phyloP scores from a whole-genome alignment of 2,113 vertebrate genomes.

The Heterotilapia buettikoferi region DNA sequence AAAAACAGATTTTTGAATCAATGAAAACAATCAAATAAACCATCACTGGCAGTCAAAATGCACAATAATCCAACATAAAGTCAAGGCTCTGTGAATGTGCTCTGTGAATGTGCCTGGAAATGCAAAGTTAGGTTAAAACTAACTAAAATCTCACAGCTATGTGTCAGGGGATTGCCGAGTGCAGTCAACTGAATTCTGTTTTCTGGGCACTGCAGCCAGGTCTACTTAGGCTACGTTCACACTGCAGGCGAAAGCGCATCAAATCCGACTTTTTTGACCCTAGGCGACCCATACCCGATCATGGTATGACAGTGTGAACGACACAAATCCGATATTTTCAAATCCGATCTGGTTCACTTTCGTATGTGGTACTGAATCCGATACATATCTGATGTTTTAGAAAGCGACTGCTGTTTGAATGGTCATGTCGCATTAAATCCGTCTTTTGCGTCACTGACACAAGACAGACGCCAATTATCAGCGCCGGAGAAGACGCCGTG shows the following conservation, averaged over 20 bases:
- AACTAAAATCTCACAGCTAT: background rate
- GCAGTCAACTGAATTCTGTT: background rate
- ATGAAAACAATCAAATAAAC: background rate
- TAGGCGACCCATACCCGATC: background rate
- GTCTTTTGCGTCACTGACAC: rapidly evolving
- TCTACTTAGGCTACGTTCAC: background rate
- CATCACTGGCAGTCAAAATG: background rate
- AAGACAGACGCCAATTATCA: rapidly evolving
- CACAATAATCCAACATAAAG: background rate
- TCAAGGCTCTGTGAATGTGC: background rate
- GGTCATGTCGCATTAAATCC: rapidly evolving
- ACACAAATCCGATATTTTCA: too few species aligned
- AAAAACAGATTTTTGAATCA: background rate
- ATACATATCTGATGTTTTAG: background rate
- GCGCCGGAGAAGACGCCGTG: rapidly evolving
- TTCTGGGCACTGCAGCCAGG: background rate
- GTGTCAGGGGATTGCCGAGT: background rate
- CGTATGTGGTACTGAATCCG: too few species aligned
- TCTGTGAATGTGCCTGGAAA: background rate
- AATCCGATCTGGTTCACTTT: too few species aligned
- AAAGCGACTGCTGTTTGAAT: rapidly evolving
- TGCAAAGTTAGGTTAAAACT: background rate
- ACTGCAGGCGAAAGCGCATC: background rate
- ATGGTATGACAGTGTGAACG: rapidly evolving
- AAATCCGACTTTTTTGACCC: rapidly evolving